phyloP scores from a whole-genome alignment of 2,113 vertebrate genomes.

The Nematolebias whitei region DNA sequence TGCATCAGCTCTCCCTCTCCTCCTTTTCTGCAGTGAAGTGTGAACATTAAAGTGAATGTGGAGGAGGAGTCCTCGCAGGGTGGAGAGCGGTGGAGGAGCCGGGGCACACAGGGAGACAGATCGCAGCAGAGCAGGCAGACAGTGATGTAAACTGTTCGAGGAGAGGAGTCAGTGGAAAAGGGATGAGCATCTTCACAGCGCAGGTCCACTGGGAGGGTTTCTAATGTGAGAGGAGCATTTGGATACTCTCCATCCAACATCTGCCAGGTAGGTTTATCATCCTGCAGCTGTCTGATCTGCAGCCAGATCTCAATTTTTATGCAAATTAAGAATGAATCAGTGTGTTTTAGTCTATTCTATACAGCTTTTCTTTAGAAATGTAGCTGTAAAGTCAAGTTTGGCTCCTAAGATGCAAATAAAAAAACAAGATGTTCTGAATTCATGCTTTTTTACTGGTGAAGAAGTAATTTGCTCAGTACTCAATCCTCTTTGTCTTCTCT shows the following conservation, averaged over 20 bases:
- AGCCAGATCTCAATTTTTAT: constrained; percentile 31
- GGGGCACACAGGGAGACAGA: constrained; percentile 20
- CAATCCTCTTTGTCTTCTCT: neutral
- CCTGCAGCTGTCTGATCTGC: constrained; percentile 38
- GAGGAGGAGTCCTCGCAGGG: constrained; percentile 70
- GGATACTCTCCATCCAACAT: constrained; percentile 33
- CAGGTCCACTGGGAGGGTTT: constrained; percentile 37
- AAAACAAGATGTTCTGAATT: neutral
- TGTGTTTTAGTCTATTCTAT: neutral
- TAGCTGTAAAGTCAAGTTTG: constrained; percentile 36
- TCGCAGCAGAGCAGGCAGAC: constrained; percentile 50
- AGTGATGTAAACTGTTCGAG: constrained; percentile 37
- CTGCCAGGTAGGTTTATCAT: constrained; percentile 59
- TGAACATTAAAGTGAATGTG: constrained; percentile 70
- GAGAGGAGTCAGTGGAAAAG: constrained; percentile 40
- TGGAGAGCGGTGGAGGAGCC: constrained; percentile 18
- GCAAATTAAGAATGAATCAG: neutral
- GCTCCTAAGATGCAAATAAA: neutral
- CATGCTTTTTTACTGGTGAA: neutral
- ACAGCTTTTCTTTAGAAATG: neutral
- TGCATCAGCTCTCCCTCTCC: constrained; percentile 44
- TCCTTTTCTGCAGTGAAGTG: constrained; percentile 71
- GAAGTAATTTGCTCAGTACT: constrained; percentile 13
- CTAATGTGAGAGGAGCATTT: constrained; percentile 25
- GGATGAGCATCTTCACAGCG: constrained; percentile 42